Evolutionary conservation across 2,888 invertebrate genomes (phyloP).

Genomic region (Digitonthophagus gazella): DNA sequence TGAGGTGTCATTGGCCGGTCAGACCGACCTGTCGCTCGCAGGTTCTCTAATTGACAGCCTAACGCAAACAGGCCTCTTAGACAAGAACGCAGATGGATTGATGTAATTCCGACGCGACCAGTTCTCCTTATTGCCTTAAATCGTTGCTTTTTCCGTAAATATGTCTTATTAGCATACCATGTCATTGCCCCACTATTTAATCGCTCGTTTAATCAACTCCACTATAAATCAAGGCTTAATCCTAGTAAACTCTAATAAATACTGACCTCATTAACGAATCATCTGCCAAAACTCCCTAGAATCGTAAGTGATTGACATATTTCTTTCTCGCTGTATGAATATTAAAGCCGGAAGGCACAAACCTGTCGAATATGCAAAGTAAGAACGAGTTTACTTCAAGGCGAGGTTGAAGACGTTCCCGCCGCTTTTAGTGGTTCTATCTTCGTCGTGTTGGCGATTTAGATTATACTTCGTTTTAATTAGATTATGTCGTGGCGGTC

Average conservation of each 20-base stretch:
- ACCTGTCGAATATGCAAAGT: neutral
- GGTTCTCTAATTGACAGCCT: conserved; percentile 9
- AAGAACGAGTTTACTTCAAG: neutral
- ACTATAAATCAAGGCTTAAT: too few relatives aligned
- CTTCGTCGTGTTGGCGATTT: neutral
- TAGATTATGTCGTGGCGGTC: neutral
- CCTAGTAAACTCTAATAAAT: neutral
- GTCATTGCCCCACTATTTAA: neutral
- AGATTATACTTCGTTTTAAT: neutral
- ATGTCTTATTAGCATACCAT: neutral
- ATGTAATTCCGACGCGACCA: neutral
- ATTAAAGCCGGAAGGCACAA: neutral
- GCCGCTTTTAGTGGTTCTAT: neutral
- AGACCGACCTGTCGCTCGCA: conserved; percentile 6
- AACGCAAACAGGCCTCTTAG: neutral
- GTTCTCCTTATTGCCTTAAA: neutral
- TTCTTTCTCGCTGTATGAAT: neutral
- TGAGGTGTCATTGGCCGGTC: conserved; percentile 16
- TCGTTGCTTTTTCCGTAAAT: neutral
- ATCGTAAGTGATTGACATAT: neutral
- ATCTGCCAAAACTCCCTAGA: too few relatives aligned
- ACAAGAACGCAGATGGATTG: neutral
- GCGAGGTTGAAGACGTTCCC: neutral
- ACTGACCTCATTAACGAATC: neutral
- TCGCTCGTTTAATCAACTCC: neutral